A percentile compares a stretch with the other conserved stretches of the same genome.
Conservation (phyloP, 1,140 invertebrate genomes). For the Drosophila neocordata region DNA sequence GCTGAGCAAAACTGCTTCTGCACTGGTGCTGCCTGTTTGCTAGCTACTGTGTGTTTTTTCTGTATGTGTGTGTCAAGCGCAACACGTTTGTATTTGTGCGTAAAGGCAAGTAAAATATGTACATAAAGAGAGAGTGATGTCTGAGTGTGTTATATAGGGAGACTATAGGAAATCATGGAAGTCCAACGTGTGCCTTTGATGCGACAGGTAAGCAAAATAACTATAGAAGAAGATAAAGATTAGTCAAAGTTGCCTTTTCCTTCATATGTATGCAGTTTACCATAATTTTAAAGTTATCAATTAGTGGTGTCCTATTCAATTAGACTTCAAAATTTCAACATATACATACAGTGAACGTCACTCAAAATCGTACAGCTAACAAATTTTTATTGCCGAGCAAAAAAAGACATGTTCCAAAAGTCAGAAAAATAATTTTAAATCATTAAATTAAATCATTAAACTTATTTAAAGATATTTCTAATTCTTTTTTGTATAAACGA, state of each 20-base stretch:
- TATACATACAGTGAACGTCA: no score
- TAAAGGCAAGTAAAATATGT: constrained; percentile 42
- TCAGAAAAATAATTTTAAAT: no score
- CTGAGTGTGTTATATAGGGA: neutral
- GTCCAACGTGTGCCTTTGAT: constrained; percentile 36
- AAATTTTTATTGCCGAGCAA: no score
- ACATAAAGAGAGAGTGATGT: neutral
- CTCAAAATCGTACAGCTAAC: no score
- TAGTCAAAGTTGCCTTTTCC: no score
- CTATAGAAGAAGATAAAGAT: no score
- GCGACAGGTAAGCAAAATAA: constrained; percentile 58
- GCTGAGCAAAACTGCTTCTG: constrained; percentile 52
- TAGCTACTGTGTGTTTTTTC: neutral
- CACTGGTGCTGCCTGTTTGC: constrained; percentile 23
- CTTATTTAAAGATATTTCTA: no score
- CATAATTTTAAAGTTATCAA: constrained; percentile 48
- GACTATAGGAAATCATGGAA: neutral
- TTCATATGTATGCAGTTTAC: constrained; percentile 4
- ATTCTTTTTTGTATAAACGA: no score
- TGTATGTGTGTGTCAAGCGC: constrained; percentile 36
- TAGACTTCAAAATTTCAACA: no score
- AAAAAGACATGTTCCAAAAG: no score
- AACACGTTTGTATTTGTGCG: constrained; percentile 73
- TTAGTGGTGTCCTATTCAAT: no score
- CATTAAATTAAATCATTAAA: no score